These are phyloP conservation scores for Lepus europaeus DNA, from an alignment of 2,113 vertebrate species.

Conservation along the genomic window DNA sequence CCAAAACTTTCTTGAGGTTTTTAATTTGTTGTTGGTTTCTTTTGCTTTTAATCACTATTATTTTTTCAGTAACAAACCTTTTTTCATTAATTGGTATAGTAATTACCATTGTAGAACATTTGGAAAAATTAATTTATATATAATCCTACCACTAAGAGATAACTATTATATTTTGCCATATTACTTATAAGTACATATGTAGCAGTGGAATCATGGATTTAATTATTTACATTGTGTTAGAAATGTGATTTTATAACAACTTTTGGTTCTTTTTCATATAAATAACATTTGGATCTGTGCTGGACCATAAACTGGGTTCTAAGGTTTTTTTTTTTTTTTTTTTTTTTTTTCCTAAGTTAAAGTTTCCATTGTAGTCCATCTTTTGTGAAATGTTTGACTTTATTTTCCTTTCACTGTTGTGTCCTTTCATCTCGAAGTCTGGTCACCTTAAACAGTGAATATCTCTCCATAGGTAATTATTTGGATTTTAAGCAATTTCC, in stretches of 20 bases:
- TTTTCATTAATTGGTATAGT: neutral
- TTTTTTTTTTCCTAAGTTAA: neutral
- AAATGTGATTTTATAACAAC: neutral
- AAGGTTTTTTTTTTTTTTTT: neutral
- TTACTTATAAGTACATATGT: neutral
- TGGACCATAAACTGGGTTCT: neutral
- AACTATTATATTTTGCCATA: neutral
- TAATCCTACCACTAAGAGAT: neutral
- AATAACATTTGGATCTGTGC: neutral
- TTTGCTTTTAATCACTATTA: neutral
- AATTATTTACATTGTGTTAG: neutral
- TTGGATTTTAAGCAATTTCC: neutral
- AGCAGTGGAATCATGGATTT: neutral
- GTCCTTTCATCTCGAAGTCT: neutral
- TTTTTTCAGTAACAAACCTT: neutral
- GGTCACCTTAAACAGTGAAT: neutral
- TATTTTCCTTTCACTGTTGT: neutral
- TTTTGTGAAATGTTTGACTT: neutral
- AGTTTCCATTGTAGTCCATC: neutral
- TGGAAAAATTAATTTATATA: constrained; percentile 39
- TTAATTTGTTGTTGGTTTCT: neutral
- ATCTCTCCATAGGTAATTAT: neutral
- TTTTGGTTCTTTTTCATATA: neutral
- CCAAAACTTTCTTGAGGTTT: neutral
- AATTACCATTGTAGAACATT: neutral